A percentile compares a stretch with the other conserved stretches of the same genome.
Conservation (phyloP, 2,888 invertebrate species). For the Ditula angustiorana region DNA sequence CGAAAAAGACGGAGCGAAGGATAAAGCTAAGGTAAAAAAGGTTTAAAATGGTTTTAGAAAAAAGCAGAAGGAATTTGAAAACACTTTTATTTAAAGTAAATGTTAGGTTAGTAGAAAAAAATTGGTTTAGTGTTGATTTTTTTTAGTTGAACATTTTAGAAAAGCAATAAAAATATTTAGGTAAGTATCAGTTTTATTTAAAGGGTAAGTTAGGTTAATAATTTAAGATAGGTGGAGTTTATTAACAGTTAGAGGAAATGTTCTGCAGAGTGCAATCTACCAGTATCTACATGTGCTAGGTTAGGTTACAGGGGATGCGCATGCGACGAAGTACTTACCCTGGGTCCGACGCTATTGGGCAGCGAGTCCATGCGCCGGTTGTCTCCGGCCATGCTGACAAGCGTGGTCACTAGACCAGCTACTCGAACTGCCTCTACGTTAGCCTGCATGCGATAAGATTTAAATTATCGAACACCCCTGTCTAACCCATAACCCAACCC, state of each 20-base stretch:
- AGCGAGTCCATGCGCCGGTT: slow-evolving; percentile 80
- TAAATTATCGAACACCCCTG: slow-evolving; percentile 72
- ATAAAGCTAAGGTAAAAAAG: background rate
- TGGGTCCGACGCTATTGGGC: slow-evolving; percentile 83
- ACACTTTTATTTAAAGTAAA: background rate
- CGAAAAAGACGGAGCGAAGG: background rate
- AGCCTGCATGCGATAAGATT: slow-evolving; percentile 87
- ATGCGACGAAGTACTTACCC: slow-evolving; percentile 65
- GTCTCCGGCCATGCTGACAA: slow-evolving; percentile 92
- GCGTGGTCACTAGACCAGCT: slow-evolving; percentile 92
- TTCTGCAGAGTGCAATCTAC: slow-evolving; percentile 10
- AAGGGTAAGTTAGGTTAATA: slow-evolving; percentile 4
- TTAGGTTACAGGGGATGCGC: slow-evolving; percentile 10
- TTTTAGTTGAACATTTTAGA: background rate
- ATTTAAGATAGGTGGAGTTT: background rate
- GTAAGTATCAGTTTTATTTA: slow-evolving; percentile 8
- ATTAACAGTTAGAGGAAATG: background rate
- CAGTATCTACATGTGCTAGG: slow-evolving; percentile 12
- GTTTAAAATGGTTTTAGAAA: background rate
- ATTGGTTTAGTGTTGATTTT: background rate
- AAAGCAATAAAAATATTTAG: slow-evolving; percentile 1
- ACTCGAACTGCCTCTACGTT: slow-evolving; percentile 94
- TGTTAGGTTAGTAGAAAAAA: background rate
- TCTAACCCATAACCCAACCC: background rate
- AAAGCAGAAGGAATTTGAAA: background rate